These are phyloP conservation scores for Acrocephalus kingi DNA, from an alignment of 2,113 vertebrate genomes.

Conservation along the genomic window DNA sequence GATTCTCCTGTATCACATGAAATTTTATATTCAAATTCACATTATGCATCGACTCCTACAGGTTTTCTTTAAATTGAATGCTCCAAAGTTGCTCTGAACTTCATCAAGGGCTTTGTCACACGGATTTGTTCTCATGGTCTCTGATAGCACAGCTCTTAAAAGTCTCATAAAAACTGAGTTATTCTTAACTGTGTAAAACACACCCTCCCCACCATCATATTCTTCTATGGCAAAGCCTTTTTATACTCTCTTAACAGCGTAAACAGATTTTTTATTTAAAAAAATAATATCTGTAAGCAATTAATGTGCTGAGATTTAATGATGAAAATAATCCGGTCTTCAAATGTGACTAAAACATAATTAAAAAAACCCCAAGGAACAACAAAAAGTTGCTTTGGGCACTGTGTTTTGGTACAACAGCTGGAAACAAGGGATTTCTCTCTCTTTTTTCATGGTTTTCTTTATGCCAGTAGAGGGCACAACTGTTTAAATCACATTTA, in stretches of 20 bases:
- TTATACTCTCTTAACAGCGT: neutral
- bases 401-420: neutral
- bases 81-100: constrained; percentile 9
- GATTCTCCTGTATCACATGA: neutral
- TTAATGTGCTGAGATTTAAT: neutral
- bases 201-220: neutral
- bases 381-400: neutral
- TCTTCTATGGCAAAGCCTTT: neutral
- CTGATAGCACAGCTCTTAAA: neutral
- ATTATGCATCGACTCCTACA: constrained; percentile 19
- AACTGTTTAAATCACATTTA: constrained; percentile 58
- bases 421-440: neutral
- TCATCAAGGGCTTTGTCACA: neutral
- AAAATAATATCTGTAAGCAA: neutral
- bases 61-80: neutral
- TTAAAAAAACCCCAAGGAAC: neutral
- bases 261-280: neutral
- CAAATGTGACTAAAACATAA: neutral
- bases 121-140: neutral
- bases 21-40: constrained; percentile 17
- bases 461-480: constrained; percentile 68
- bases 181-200: neutral
- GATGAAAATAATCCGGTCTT: neutral
- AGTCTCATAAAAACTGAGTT: neutral
- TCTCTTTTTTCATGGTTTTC: neutral